phyloP scores from a whole-genome alignment of 2,888 invertebrate genomes.

The Cantharis rustica region DNA sequence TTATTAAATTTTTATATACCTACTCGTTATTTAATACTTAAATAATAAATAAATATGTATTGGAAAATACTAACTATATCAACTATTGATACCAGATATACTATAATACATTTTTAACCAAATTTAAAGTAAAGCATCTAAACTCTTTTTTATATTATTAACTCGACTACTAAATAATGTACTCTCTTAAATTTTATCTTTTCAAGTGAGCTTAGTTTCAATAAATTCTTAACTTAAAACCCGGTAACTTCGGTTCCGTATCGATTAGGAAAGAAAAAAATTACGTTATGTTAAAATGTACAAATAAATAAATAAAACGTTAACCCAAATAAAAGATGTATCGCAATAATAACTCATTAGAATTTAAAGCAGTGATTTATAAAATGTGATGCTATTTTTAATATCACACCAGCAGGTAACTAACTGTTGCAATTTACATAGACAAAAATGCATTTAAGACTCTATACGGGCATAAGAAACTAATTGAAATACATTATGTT shows the following conservation, averaged over 20 bases:
- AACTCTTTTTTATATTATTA: neutral
- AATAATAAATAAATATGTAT: neutral
- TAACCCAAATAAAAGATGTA: neutral
- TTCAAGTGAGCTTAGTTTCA: neutral
- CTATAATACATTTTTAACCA: neutral
- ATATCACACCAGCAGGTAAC: neutral
- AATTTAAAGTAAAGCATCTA: neutral
- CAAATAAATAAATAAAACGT: neutral
- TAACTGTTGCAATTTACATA: neutral
- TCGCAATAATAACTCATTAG: neutral
- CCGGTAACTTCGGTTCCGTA: neutral
- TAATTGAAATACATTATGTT: constrained; percentile 15
- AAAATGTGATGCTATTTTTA: neutral
- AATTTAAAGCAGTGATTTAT: neutral
- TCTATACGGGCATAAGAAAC: constrained; percentile 9
- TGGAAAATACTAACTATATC: neutral
- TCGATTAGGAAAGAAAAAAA: neutral
- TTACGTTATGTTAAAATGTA: neutral
- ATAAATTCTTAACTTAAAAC: neutral
- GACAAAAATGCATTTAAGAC: neutral
- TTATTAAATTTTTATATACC: neutral
- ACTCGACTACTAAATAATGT: neutral
- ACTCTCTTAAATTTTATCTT: neutral
- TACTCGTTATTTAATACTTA: neutral
- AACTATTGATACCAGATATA: no score